These are phyloP conservation scores for rabbit (Oryctolagus cuniculus) DNA, from an alignment of 2,113 vertebrate genomes.

Conservation along the genomic window mOryCun1.1 NC_091434.1:128572501-128573000, in stretches of 20 bases:
- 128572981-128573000: too few relatives aligned
- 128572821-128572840: too few relatives aligned
- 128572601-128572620: not conserved
- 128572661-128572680: not conserved
- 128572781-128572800: not conserved
- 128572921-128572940: too few relatives aligned
- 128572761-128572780: constrained; percentile 36
- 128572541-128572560: not conserved
- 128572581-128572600: not conserved
- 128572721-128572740: not conserved
- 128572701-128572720: not conserved
- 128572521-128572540: not conserved
- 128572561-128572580: not conserved
- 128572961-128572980: too few relatives aligned
- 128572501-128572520: not conserved
- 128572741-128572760: not conserved
- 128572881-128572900: too few relatives aligned
- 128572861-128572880: too few relatives aligned
- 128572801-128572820: too few relatives aligned
- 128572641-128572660: not conserved
- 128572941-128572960: too few relatives aligned
- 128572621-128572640: not conserved
- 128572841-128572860: too few relatives aligned
- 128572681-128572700: not conserved
- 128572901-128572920: too few relatives aligned